Percentiles rank a stretch among this genome's conserved stretches.
Evolutionary conservation across 2,113 vertebrate genomes (phyloP).

Genomic region (Riparia riparia): DNA sequence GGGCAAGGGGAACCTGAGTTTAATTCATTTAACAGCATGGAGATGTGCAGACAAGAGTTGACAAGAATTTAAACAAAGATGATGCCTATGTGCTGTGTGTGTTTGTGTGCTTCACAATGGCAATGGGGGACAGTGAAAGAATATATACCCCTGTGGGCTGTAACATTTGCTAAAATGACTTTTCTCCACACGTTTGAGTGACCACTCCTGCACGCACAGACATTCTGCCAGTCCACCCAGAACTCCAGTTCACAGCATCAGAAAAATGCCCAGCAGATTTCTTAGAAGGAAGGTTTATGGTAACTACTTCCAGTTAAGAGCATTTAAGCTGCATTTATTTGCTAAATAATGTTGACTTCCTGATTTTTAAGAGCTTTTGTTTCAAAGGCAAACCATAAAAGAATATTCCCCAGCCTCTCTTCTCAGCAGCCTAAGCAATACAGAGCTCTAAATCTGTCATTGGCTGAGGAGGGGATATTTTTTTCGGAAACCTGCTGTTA

Average conservation of each 20-base stretch:
- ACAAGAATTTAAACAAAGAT: neutral
- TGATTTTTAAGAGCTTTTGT: conserved; percentile 34
- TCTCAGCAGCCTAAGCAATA: neutral
- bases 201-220: neutral
- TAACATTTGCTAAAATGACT: neutral
- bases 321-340: conserved; percentile 15
- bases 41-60: neutral
- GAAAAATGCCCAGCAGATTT: neutral
- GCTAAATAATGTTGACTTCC: neutral
- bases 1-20: neutral
- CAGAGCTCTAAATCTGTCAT: neutral
- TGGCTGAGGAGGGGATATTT: neutral
- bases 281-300: neutral
- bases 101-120: neutral
- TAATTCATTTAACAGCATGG: neutral
- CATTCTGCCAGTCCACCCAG: neutral
- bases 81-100: neutral
- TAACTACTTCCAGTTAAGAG: neutral
- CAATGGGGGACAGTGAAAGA: neutral
- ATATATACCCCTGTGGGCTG: neutral
- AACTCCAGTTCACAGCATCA: neutral
- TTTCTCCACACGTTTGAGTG: neutral
- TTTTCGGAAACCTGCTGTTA: conserved; percentile 11
- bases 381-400: conserved; percentile 17
- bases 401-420: neutral